Evolutionary conservation across 2,113 vertebrate genomes (phyloP), one percentile per base, ranked within the genome.

Genomic region (Oreotrochilus melanogaster): DNA sequence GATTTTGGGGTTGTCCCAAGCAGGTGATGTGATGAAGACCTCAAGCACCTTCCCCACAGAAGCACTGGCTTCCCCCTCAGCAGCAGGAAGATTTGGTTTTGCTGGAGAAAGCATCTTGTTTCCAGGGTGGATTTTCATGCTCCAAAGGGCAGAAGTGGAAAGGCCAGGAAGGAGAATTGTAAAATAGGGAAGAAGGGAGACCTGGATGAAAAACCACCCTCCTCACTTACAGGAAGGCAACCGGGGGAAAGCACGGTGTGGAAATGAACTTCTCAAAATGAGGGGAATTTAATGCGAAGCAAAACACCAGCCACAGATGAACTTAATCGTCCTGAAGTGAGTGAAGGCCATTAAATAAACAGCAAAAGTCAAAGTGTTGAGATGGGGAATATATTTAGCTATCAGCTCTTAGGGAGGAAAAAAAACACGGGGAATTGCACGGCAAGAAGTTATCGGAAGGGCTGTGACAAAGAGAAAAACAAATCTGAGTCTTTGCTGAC

Each of bases 221-320:
- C 86, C 54, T 78, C 79, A 21, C 70, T 92, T 95, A 75, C 95
- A 97, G 71, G 92, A 89, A 92, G 30, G 45, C 61, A 57, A 84
- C 33, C 4, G 71, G 53, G 73, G 92, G 88, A 87, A 25, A 14
- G 31, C 13, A 9, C 3, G 4, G 76, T 2, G 60, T 71, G 85
- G 91, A 89, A 90, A 96, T 7, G 64, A 92, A 72, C 48, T 89
- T 92, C 91, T 76, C 64, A 53, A 93, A 82, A 81, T n/a, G 71
- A 60, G 54, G 78, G 84, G 84, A 96, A 85, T 54, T 78, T 35
- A 83, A 91, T 25, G 65, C 90, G 71, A 70, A 95, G 45, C 48
- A 91, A 96, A 97, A 89, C 91, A 94, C 24, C 73, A 71, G 66
- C 8, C 19, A 14, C 89, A 78, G 84, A 84, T 48, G 30, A 81